These are phyloP conservation scores for Nephrotoma guestfalica DNA, from an alignment of 2,888 invertebrate genomes.

Conservation along the genomic window DNA sequence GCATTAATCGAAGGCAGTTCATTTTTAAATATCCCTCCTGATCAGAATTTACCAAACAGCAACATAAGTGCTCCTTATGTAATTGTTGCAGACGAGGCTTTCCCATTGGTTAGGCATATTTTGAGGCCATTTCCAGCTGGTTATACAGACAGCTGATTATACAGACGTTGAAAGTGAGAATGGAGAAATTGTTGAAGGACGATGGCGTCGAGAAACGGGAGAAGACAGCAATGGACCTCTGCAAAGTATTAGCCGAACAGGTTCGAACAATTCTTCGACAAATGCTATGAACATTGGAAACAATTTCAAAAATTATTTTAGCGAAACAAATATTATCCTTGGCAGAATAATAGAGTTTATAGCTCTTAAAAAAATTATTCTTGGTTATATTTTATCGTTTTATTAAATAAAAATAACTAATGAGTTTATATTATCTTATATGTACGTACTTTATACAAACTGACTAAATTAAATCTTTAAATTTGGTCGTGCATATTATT, in stretches of 20 bases:
- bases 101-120: background rate
- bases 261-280: background rate
- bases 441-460: background rate
- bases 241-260: background rate
- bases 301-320: no score
- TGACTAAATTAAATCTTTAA: background rate
- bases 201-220: background rate
- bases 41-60: no score
- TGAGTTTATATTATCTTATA: background rate
- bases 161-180: background rate
- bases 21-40: no score
- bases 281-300: background rate
- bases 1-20: no score
- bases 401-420: background rate
- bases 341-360: background rate
- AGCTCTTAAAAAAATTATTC: background rate
- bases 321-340: background rate
- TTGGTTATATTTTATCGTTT: background rate
- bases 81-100: no score
- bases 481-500: background rate
- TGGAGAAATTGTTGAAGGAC: background rate
- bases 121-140: constrained; percentile 7
- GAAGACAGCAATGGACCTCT: background rate
- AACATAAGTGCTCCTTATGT: no score
- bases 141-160: background rate